Evolutionary conservation across 2,113 vertebrate species (phyloP), one percentile per base, ranked within the genome.

Genomic region (Polypterus senegalus): DNA sequence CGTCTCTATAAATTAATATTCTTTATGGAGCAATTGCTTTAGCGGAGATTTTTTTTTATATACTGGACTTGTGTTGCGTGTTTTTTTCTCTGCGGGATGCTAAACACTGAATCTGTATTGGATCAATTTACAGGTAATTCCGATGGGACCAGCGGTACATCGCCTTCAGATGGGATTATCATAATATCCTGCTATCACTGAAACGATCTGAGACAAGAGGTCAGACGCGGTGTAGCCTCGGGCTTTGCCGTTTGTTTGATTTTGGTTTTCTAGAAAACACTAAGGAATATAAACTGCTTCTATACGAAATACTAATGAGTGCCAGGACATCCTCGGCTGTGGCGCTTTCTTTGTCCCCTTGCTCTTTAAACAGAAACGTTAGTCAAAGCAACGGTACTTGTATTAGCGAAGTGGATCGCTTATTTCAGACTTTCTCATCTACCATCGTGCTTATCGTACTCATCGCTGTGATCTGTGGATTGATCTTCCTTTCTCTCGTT

Each of bases 361-460:
- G 86, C 72, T 76, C 89, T 73, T 80, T 89, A 67, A 86, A 88
- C 79, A 87, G 88, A 78, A 89, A 79, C 47, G 77, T 85, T 61
- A 71, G 77, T 72, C 70, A 73, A 61, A 57, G 69, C 74, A 74
- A 86, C 71, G 76, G 86, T 75, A 89, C 92, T 73, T 94, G 93
- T 86, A 79, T 84, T 71, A 83, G 86, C 60, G 89, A 93, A 83
- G 87, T 97, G 84, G 85, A 86, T 69, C 88, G 83, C 71, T 75
- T 91, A 72, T 86, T 92, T 60, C 91, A 93, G 74, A 89, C 92
- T 45, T 91, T 97, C 80, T 97, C 94, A 5, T 97, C 95, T 71
- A 90, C 93, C 44, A 69, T 94, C 69, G 95, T 96, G 69, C 86
- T 98, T 70, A 88, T 93, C 62, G 91, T 97, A 71, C 82, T 98